Evolutionary conservation across 2,797 vertebrate genomes (phyloP), one percentile per base, ranked within the genome.

Genomic region (Chaunax sp.): DNA sequence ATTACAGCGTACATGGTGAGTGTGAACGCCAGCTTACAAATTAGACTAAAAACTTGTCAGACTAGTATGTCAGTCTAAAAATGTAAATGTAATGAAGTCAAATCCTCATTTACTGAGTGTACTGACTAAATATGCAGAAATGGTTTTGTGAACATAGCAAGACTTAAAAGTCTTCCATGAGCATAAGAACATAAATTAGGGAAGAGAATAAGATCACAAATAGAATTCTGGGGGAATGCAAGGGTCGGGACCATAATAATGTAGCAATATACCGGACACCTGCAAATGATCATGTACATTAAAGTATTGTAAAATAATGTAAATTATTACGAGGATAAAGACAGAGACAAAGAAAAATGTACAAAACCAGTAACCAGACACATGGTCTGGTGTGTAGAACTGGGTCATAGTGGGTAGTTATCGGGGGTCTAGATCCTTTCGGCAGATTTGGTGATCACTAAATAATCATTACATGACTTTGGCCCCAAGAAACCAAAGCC

Each of bases 391-490:
- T 40, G 43, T 43, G 33, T 20, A 16, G 5, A 13, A 41, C 38
- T 20, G 15, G 40, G 16, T 5, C 25, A 64, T 40, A 30, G 52
- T 10, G 26, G 41, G 10, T 6, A 23, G 18, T 7, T 53, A n/a
- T n/a, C n/a, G n/a, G n/a, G n/a, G 35, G n/a, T 57, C 15, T 3
- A n/a, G 15, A 50, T 20, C 25, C 8, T 19, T 35, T 46, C 38
- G 47, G 13, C 49, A 72, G 54, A 56, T 62, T 68, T 56, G 22
- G 23, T 47, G 26, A 59, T 45, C 44, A 72, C 72, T 64, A 65
- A 69, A 41, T 53, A 14, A 64, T 54, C 55, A 59, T 45, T 22
- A 55, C 25, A 63, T 44, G 51, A 46, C 38, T 59, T 23, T 33
- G 30, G 33, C 44, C 35, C 3, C 2, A 38, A 23, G 40, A 61